Evolutionary conservation across 1,140 invertebrate genomes (phyloP), one percentile per base, ranked within the genome.

Genomic region (Holotrichia oblita): DNA sequence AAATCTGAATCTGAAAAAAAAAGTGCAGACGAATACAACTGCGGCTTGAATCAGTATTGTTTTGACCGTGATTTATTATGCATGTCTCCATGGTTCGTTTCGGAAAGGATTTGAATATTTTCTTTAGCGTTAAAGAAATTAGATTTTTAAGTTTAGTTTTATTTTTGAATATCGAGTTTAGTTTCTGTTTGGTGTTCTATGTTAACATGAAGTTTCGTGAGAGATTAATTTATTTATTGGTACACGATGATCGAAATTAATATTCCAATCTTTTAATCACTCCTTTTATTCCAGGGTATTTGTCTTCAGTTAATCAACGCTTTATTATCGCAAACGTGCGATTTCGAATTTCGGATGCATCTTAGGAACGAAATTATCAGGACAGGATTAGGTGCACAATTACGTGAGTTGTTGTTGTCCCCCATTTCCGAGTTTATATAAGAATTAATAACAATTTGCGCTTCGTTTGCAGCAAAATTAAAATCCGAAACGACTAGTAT

Each of bases 321-420:
- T 0, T 93, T 99, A 41, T 94, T 99, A 72, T 94, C 93, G 9
- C 93, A 93, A 27, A 95, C 97, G 0, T 96, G 97, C 83, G 97
- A 99, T 83, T 89, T 99, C 79, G 97, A 99, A 84, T 98, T 98
- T 85, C 90, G 97, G 79, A 89, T 98, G 82, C 97, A 99, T 89
- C 87, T 99, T 75, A 88, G 98, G 73, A 99, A 98, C 87, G 98
- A 99, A 88, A 94, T 99, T 80, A 97, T 99, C 93, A 91, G 97
- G 77, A 94, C 93, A 79, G 97, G 97, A 17, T 89, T 99, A 12
- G 92, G 92, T 81, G 96, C 97, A 86, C 90, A 96, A 42, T 90
- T 99, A 17, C 94, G 93, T 86, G 88, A 87, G 78, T 84, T 73
- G 89, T 2, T 72, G n/a, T n/a, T n/a, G n/a, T n/a, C n/a, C n/a